A percentile compares a stretch with the other conserved stretches of the same genome.
Conservation (phyloP, 2,888 invertebrate species). For the Cepaea hortensis region DNA sequence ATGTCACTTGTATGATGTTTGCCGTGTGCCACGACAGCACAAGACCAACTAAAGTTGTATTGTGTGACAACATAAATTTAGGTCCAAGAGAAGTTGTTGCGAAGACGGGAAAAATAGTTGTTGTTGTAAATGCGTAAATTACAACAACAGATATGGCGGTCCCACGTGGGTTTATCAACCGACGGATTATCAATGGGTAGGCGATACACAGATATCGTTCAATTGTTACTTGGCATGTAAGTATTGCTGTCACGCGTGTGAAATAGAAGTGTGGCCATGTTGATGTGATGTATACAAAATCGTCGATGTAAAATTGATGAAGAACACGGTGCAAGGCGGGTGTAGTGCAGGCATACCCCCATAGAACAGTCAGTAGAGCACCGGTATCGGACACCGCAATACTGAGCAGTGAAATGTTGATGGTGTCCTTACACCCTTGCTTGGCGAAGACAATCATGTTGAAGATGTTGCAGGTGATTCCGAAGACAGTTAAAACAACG, state of each 20-base stretch:
- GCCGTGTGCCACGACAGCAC: not conserved
- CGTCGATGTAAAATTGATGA: not conserved
- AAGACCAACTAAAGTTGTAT: not conserved
- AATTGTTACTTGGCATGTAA: not conserved
- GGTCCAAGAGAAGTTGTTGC: not conserved
- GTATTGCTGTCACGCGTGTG: not conserved
- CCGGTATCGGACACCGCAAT: not conserved
- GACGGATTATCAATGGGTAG: not conserved
- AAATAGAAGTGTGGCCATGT: not conserved
- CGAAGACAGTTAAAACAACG: not conserved
- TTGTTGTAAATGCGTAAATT: not conserved
- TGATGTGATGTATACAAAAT: not conserved
- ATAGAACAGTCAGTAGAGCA: not conserved
- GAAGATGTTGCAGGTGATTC: not conserved
- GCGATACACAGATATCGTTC: not conserved
- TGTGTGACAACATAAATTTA: not conserved
- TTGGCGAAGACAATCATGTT: not conserved
- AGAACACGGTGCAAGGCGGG: not conserved
- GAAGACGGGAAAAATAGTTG: not conserved
- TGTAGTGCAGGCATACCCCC: not conserved
- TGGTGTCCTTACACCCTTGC: not conserved
- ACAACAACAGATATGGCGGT: not conserved
- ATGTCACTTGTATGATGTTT: not conserved
- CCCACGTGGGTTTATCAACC: not conserved
- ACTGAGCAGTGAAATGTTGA: not conserved